Percentiles rank a stretch among this genome's conserved stretches.
Evolutionary conservation across 2,797 vertebrate genomes (phyloP).

Genomic region (Dromococcyx pavoninus): DNA sequence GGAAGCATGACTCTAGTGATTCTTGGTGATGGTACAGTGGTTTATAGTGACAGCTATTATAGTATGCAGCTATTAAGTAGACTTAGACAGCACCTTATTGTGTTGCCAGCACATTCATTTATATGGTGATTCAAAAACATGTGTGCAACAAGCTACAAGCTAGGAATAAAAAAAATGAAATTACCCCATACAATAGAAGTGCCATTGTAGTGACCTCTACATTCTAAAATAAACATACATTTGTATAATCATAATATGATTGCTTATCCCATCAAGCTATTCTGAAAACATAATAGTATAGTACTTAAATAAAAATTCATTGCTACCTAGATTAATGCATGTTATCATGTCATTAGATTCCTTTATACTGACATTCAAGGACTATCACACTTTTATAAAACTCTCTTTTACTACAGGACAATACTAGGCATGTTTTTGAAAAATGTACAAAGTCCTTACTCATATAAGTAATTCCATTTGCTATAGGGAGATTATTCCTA

Average conservation of each 20-base stretch:
- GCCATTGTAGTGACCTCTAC: not conserved
- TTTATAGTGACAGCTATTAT: not conserved
- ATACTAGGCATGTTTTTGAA: not conserved
- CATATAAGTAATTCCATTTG: not conserved
- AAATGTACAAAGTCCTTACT: not conserved
- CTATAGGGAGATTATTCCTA: not conserved
- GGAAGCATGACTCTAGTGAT: not conserved
- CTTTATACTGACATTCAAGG: not conserved
- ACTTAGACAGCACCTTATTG: not conserved
- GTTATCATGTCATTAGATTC: not conserved
- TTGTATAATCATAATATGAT: not conserved
- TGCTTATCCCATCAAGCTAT: not conserved
- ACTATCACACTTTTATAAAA: not conserved
- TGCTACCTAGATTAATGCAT: not conserved
- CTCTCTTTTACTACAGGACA: not conserved
- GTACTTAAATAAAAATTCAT: not conserved
- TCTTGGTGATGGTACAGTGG: not conserved
- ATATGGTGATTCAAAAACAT: not conserved
- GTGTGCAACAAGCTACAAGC: not conserved
- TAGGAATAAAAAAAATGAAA: not conserved
- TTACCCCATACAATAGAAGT: not conserved
- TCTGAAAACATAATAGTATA: not conserved
- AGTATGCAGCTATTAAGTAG: not conserved
- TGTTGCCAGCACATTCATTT: not conserved
- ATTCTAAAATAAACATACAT: not conserved